phyloP scores from a whole-genome alignment of 2,888 invertebrate species.

The Eumacrocentrus americanus region DNA sequence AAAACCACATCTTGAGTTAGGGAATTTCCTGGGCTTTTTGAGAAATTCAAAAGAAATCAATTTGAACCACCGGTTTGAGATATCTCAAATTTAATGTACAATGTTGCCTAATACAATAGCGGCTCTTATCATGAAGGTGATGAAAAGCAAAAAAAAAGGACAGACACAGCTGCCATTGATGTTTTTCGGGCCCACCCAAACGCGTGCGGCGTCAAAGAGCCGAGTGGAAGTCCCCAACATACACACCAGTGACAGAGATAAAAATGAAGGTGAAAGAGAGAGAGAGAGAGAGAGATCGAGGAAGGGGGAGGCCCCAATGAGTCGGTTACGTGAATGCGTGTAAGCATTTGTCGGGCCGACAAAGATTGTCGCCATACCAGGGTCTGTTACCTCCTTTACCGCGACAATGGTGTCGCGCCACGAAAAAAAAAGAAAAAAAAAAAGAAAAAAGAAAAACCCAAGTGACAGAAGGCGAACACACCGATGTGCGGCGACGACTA shows the following conservation, averaged over 20 bases:
- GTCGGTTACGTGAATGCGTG: constrained; percentile 23
- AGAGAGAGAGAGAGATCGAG: too few species aligned
- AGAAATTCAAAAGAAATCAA: too few species aligned
- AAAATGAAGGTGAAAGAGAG: not conserved
- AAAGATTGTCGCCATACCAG: constrained; percentile 31
- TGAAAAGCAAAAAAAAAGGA: too few species aligned
- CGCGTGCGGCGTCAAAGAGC: not conserved
- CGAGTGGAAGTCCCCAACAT: not conserved
- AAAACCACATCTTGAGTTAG: too few species aligned
- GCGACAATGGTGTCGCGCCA: not conserved
- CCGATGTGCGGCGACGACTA: constrained; percentile 12
- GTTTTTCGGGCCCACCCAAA: constrained; percentile 29
- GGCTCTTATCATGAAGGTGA: too few species aligned
- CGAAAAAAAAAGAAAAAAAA: constrained; percentile 24
- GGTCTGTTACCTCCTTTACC: not conserved
- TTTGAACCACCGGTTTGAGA: too few species aligned
- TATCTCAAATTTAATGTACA: too few species aligned
- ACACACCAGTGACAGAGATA: constrained; percentile 21
- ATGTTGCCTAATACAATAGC: too few species aligned
- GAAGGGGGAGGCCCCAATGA: not conserved
- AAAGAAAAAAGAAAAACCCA: constrained; percentile 15
- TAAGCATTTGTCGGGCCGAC: constrained; percentile 35
- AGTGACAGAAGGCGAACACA: constrained; percentile 23
- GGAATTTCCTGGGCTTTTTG: too few species aligned
- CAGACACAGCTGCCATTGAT: too few species aligned